phyloP scores from a whole-genome alignment of 2,888 invertebrate genomes.

The Lasiommata megera region DNA sequence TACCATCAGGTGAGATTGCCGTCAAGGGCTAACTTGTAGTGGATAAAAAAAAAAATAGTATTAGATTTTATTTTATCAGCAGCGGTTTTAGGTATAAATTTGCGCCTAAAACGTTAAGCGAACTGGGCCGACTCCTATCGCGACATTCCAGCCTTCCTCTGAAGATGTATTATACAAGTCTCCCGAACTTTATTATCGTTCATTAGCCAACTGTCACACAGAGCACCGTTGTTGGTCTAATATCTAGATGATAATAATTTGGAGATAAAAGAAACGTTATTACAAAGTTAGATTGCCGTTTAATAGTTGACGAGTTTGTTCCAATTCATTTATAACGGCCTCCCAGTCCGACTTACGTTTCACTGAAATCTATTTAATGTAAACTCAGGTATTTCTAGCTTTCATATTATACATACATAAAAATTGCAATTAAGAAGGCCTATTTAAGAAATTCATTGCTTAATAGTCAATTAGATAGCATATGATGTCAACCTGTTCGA shows the following conservation, averaged over 20 bases:
- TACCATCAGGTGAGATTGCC: too few relatives aligned
- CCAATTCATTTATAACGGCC: constrained; percentile 25
- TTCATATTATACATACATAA: too few relatives aligned
- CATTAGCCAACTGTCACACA: constrained; percentile 23
- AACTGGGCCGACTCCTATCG: not conserved
- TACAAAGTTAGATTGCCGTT: constrained; percentile 64
- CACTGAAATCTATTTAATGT: not conserved
- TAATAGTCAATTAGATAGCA: too few relatives aligned
- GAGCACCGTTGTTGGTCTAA: constrained; percentile 23
- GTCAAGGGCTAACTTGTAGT: too few relatives aligned
- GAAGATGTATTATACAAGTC: not conserved
- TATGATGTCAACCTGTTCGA: too few relatives aligned
- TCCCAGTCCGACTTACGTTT: not conserved
- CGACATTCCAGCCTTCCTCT: not conserved
- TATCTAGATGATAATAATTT: constrained; percentile 16
- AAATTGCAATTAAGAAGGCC: too few relatives aligned
- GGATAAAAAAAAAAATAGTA: too few relatives aligned
- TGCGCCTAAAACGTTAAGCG: too few relatives aligned
- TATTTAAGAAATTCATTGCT: too few relatives aligned
- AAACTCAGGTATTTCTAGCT: too few relatives aligned
- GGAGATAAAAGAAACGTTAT: constrained; percentile 49
- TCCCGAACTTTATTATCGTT: constrained; percentile 21
- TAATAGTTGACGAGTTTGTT: constrained; percentile 31
- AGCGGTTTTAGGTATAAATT: too few relatives aligned
- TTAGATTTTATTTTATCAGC: too few relatives aligned